Conservation (phyloP, 2,113 vertebrate species). For the Pardalotus punctatus region DNA sequence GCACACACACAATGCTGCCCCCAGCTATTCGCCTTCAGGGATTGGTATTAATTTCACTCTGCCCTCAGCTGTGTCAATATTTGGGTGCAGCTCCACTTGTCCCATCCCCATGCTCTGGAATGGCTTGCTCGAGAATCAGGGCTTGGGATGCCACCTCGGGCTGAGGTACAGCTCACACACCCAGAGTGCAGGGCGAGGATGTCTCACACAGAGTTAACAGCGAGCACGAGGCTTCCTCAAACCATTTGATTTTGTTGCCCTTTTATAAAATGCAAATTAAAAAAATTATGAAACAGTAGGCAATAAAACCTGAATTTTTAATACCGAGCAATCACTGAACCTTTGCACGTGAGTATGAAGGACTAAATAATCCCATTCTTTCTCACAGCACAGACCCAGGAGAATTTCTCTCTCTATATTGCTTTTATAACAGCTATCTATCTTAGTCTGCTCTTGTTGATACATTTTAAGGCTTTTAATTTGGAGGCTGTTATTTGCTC, state of each 20-base stretch:
- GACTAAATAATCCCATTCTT: slow-evolving; percentile 35
- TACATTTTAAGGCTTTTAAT: slow-evolving; percentile 67
- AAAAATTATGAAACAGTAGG: slow-evolving; percentile 47
- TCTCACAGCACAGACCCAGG: slow-evolving; percentile 9
- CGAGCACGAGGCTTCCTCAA: neutral
- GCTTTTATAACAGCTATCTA: slow-evolving; percentile 67
- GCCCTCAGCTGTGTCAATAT: neutral
- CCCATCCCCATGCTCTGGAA: rapidly evolving
- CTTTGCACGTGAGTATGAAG: neutral
- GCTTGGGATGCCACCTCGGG: rapidly evolving
- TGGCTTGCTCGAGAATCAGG: rapidly evolving
- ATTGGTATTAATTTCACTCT: neutral
- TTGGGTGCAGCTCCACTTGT: neutral
- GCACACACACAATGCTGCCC: neutral
- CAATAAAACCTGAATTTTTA: slow-evolving; percentile 58
- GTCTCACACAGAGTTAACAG: neutral
- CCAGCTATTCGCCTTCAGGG: neutral
- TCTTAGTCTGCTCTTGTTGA: slow-evolving; percentile 66
- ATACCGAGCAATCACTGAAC: neutral
- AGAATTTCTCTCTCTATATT: slow-evolving; percentile 52
- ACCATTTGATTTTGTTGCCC: slow-evolving; percentile 40
- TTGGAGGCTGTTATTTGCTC: slow-evolving; percentile 49
- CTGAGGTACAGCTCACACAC: neutral
- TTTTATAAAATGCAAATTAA: slow-evolving; percentile 35
- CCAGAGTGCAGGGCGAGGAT: neutral